These are phyloP conservation scores for Galeopterus variegatus DNA, from an alignment of 2,113 vertebrate genomes.

Conservation along the genomic window DNA sequence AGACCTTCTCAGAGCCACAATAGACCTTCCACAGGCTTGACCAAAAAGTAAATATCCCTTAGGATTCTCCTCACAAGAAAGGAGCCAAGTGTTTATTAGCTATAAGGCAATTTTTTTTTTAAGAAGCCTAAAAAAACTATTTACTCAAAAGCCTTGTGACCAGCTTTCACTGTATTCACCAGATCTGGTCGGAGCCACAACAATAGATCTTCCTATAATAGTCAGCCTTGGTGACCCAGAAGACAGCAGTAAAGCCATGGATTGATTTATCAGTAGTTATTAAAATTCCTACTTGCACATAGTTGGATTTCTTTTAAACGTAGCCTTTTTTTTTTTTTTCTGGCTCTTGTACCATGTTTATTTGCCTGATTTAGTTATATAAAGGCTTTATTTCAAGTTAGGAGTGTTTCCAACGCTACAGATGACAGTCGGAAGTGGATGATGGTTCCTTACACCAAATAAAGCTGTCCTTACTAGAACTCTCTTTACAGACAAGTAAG, in stretches of 20 bases:
- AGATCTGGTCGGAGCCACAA: background rate
- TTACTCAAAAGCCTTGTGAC: conserved; percentile 14
- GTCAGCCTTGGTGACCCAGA: background rate
- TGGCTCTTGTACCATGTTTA: background rate
- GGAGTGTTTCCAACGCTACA: background rate
- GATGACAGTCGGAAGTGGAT: background rate
- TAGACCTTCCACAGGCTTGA: background rate
- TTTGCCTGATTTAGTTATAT: background rate
- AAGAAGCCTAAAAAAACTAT: background rate
- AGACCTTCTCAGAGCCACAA: background rate
- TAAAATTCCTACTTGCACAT: background rate
- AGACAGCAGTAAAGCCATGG: background rate
- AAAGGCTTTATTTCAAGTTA: conserved; percentile 37
- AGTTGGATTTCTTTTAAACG: conserved; percentile 48
- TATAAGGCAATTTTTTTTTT: background rate
- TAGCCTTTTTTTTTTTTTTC: background rate
- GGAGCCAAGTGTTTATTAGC: background rate
- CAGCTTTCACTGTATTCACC: background rate
- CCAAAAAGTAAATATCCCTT: background rate
- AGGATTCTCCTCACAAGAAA: conserved; percentile 20
- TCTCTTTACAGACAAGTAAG: background rate
- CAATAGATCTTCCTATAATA: background rate
- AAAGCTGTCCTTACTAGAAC: background rate
- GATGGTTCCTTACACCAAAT: background rate
- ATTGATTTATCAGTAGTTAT: background rate